phyloP scores from a whole-genome alignment of 2,888 invertebrate genomes.

The Leucoma salicis region DNA sequence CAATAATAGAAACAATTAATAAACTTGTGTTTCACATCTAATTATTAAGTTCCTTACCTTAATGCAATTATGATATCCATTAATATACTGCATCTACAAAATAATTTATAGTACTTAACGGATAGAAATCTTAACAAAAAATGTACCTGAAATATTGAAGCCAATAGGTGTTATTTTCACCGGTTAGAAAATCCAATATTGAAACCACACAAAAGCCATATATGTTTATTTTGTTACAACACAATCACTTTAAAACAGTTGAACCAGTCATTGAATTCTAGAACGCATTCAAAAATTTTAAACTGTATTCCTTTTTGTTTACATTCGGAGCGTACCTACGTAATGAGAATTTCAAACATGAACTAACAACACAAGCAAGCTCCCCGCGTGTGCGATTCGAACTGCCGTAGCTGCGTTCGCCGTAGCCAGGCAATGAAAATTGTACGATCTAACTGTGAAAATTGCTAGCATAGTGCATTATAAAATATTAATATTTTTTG shows the following conservation, averaged over 20 bases:
- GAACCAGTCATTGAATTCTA: conserved; percentile 6
- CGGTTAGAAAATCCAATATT: conserved; percentile 35
- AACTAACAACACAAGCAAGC: conserved; percentile 35
- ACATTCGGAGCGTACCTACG: conserved; percentile 49
- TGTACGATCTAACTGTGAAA: conserved; percentile 15
- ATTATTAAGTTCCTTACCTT: no score
- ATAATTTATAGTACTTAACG: no score
- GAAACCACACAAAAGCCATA: conserved; percentile 19
- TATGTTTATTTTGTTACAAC: conserved; percentile 9
- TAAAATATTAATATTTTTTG: no score
- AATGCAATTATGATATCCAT: no score
- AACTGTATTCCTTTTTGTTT: conserved; percentile 46
- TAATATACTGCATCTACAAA: no score
- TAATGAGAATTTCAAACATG: conserved; percentile 26
- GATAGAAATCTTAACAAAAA: conserved; percentile 1
- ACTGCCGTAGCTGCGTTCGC: conserved; percentile 39
- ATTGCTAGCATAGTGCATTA: no score
- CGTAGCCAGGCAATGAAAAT: conserved; percentile 48
- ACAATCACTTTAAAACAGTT: conserved; percentile 22
- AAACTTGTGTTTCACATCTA: no score
- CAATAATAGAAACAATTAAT: no score
- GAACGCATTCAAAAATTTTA: conserved; percentile 5
- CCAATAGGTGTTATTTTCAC: conserved; percentile 34
- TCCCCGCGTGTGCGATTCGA: conserved; percentile 27
- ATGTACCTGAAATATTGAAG: conserved; percentile 49